A percentile compares a stretch with the other conserved stretches of the same genome.
These are phyloP conservation scores for Epicampocera succincta DNA, from an alignment of 2,888 invertebrate species.

Conservation along the genomic window DNA sequence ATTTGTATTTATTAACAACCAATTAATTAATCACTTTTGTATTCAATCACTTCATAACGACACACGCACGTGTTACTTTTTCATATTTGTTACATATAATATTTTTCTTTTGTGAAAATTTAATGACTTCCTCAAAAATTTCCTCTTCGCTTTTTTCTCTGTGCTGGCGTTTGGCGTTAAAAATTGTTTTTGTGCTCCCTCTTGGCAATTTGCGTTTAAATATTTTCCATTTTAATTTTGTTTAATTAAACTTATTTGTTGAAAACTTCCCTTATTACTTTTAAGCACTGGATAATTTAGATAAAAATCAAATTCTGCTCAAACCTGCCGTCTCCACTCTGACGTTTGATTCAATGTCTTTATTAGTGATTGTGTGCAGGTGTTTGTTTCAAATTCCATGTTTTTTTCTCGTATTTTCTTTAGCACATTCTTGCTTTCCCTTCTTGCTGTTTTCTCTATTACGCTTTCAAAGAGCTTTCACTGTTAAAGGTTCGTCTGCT, in stretches of 20 bases:
- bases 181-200: slow-evolving; percentile 42
- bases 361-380: slow-evolving; percentile 16
- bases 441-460: slow-evolving; percentile 43
- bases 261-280: slow-evolving; percentile 49
- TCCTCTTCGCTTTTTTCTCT: slow-evolving; percentile 10
- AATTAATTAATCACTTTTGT: slow-evolving; percentile 9
- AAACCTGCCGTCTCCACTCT: slow-evolving; percentile 32
- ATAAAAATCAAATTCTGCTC: slow-evolving; percentile 57
- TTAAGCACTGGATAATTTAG: slow-evolving; percentile 60
- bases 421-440: slow-evolving; percentile 36
- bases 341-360: slow-evolving; percentile 11
- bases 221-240: not conserved
- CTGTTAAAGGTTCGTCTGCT: slow-evolving; percentile 24
- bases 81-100: not conserved
- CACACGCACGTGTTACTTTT: slow-evolving; percentile 44
- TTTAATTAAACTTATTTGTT: slow-evolving; percentile 32
- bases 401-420: slow-evolving; percentile 48
- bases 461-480: slow-evolving; percentile 57
- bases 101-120: not conserved
- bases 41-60: slow-evolving; percentile 22
- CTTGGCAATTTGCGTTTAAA: not conserved
- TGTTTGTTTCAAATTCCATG: slow-evolving; percentile 50
- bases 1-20: too few species aligned
- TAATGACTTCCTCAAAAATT: slow-evolving; percentile 33
- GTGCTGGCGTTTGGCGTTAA: not conserved